Base-by-base conservation (phyloP, 2,888 invertebrate species). In the Scotopteryx bipunctaria region DNA sequence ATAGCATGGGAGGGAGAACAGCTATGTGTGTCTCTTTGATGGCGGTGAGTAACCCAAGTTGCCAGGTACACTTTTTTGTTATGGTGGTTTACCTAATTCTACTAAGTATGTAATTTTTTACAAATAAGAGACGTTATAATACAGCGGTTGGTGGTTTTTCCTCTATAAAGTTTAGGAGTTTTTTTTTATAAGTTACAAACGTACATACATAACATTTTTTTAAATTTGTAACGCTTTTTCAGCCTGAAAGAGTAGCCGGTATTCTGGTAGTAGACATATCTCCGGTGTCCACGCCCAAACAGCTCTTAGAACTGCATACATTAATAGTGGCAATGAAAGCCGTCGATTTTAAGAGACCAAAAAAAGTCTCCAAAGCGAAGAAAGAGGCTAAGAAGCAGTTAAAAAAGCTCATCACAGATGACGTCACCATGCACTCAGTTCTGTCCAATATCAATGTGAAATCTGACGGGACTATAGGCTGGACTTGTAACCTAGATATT, bases 1-100 rank as follows among this genome's bases (percentile, higher is more conserved):
- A 98, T 76, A 96, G 96, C 61, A 97, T 98, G 96, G 98, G 98
- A 0, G 98, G 98, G 3, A 93, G 96, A 55, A 91, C 95, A 1
- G 94, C 94, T 59, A 98, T 98, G 97, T 92, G 92, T 35, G 89
- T 95, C 25, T 94, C 98, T 1, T 84, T 98, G 37, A 90, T 91
- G 76, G 91, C 93, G 83, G 94, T 94, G 53, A 69, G 60, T 40
- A 40, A 29, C 9, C 11, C 27, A n/a, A n/a, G n/a, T n/a, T n/a
- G n/a, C n/a, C n/a, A n/a, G n/a, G n/a, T n/a, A n/a, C n/a, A n/a
- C n/a, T n/a, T n/a, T n/a, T n/a, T n/a, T n/a, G n/a, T n/a, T n/a
- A n/a, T n/a, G n/a, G n/a, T n/a, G n/a, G n/a, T n/a, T n/a, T n/a
- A n/a, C n/a, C n/a, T n/a, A n/a, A n/a, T n/a, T n/a, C n/a, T n/a